phyloP scores from a whole-genome alignment of 2,888 invertebrate genomes.

The Hipparchia semele region DNA sequence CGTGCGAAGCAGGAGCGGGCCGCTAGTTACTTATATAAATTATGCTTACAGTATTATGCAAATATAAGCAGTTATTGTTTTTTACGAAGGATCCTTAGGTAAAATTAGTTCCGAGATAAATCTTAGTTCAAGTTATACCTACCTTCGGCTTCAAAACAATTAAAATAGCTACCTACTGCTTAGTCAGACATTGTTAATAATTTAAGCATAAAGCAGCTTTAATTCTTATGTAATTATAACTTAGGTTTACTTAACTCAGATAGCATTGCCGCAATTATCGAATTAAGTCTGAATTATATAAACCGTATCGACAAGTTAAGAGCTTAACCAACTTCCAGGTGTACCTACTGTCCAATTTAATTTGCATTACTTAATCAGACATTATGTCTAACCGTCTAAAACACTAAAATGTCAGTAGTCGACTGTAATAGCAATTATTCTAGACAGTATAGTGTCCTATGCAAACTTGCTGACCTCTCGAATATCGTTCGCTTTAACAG shows the following conservation, averaged over 20 bases:
- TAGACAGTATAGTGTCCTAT: not conserved
- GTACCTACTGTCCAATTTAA: constrained; percentile 2
- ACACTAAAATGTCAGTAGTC: constrained; percentile 4
- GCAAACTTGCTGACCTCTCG: too few relatives aligned
- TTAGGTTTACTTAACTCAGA: constrained; percentile 3
- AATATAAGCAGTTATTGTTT: too few relatives aligned
- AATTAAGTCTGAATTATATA: constrained; percentile 12
- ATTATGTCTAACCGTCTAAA: constrained; percentile 2
- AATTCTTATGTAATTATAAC: not conserved
- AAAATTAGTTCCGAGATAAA: too few relatives aligned
- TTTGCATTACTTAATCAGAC: constrained; percentile 12
- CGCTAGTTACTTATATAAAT: too few relatives aligned
- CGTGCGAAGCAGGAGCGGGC: too few relatives aligned
- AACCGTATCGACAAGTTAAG: not conserved
- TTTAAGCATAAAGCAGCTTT: not conserved
- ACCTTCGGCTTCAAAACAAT: too few relatives aligned
- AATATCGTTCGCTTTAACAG: too few relatives aligned
- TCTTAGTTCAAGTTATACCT: too few relatives aligned
- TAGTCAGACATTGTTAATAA: too few relatives aligned
- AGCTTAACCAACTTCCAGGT: not conserved
- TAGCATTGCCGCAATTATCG: not conserved
- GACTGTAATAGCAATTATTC: not conserved
- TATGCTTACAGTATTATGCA: too few relatives aligned
- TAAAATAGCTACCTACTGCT: not conserved
- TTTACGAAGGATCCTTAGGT: too few relatives aligned